Evolutionary conservation across 35 echinoderm and acorn worm genomes (phyloP), one percentile per base, ranked within the genome.

Genomic region (Patiria miniata): DNA sequence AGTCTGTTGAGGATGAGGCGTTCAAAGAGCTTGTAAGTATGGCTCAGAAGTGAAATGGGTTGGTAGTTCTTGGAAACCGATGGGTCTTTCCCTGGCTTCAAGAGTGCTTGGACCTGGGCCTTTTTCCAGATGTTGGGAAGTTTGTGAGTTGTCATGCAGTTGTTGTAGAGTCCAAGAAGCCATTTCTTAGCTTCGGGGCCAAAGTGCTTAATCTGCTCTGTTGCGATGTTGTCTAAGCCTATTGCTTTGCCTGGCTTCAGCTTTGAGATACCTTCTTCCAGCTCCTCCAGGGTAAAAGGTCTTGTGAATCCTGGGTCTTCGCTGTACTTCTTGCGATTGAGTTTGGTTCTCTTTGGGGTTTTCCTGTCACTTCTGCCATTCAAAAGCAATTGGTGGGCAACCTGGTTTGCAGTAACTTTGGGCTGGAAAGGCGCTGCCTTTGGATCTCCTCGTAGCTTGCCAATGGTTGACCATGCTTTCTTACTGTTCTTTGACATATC

Each of bases 121-220:
- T 89, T 89, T 79, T 37, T 83, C 87, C 79, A 84, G 21, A 88
- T 89, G 16, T 89, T 89, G 37, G 65, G 73, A 17, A 87, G 65
- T 44, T 78, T 39, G 3, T 39, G 39, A 17, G 39, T 78, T 39
- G 85, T 77, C 16, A 83, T 26, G 51, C 81, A 83, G 32, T 83
- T 0, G 40, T 83, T 83, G 52, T 54, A 58, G 14, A 83, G 37
- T 19, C 2, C 7, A n/a, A 83, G 81, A 26, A 83, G 2, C 81
- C 81, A 57, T 18, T 5, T 1, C 50, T 83, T 51, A 26, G 81
- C 50, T 8, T 2, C n/a, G 16, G 8, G 52, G 8, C 81, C 81
- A 32, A 83, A 83, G 50, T 83, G 0, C 1, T 83, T 83, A n/a
- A n/a, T n/a, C n/a, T n/a, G n/a, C n/a, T n/a, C n/a, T n/a, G n/a